Evolutionary conservation across 2,113 vertebrate species (phyloP), one percentile per base, ranked within the genome.

Genomic region (Neoarius graeffei): DNA sequence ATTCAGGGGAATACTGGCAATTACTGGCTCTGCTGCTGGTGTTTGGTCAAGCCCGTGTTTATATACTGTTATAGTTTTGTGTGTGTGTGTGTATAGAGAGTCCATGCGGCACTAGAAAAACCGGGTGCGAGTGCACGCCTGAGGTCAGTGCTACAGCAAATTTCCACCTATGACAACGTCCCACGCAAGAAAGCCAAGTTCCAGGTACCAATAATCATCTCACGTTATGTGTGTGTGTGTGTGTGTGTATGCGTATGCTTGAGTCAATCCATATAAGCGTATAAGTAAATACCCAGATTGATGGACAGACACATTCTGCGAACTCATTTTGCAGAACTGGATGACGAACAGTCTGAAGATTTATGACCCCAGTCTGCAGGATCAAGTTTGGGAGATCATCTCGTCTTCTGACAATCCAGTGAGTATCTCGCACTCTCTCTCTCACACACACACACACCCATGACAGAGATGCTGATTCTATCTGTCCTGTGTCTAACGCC

Each of bases 181-280:
- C 98, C 98, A 81, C 96, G 97, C 88, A 99, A 99, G 93, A 99
- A 96, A 92, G 93, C 92, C 0, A 99, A 99, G 92, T 99, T 99
- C 92, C 97, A 99, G 97, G 98, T 99, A 88, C 74, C 1, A 30
- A 19, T 14, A 9, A 17, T 35, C 13, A 84, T 77, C 76, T n/a
- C n/a, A n/a, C n/a, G n/a, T n/a, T n/a, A n/a, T n/a, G n/a, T n/a
- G n/a, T n/a, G n/a, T n/a, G n/a, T n/a, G n/a, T n/a, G n/a, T n/a
- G n/a, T n/a, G n/a, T n/a, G n/a, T n/a, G n/a, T n/a, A n/a, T n/a
- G n/a, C n/a, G n/a, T n/a, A n/a, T n/a, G n/a, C n/a, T 35, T 27
- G 64, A n/a, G 14, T 69, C n/a, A 35, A 7, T 71, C 2, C 6
- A 71, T 19, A 35, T 5, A 15, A 5, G 15, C 7, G 30, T 35